Percentiles rank a stretch among this genome's conserved stretches.
These are phyloP conservation scores for Epizoanthus illoricatus DNA, from an alignment of 92 coral and sea anemone species.

Conservation along the genomic window DNA sequence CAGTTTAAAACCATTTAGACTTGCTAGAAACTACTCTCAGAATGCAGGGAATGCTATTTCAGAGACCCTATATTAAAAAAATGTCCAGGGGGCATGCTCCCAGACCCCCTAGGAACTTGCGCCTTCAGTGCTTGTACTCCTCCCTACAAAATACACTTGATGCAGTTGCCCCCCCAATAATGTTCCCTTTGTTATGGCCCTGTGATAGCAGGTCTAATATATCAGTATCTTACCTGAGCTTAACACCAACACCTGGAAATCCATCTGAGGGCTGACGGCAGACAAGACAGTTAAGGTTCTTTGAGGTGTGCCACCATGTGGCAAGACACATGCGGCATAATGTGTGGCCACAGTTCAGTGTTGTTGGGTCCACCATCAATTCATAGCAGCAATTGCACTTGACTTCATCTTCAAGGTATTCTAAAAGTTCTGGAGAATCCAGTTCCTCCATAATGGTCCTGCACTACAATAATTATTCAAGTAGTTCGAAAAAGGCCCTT, in stretches of 20 bases:
- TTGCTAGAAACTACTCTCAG: too few species aligned
- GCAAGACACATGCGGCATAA: constrained; percentile 93
- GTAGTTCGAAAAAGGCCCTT: neutral
- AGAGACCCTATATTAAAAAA: too few species aligned
- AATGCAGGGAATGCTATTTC: too few species aligned
- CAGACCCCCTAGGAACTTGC: too few species aligned
- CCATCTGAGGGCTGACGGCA: constrained; percentile 85
- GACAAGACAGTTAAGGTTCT: constrained; percentile 81
- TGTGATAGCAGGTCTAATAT: neutral
- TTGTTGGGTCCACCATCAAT: constrained; percentile 94
- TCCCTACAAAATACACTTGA: too few species aligned
- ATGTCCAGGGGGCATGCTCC: too few species aligned
- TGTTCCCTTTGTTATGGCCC: too few species aligned
- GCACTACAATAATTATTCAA: neutral
- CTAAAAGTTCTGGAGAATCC: neutral
- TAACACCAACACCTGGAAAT: constrained; percentile 77
- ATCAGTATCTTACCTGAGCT: constrained; percentile 58
- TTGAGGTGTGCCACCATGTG: constrained; percentile 82
- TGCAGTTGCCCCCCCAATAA: too few species aligned
- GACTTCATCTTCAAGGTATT: constrained; percentile 60
- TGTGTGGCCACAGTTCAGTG: constrained; percentile 96
- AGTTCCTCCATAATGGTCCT: constrained; percentile 2
- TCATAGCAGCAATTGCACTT: constrained; percentile 95
- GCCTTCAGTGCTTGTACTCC: too few species aligned
- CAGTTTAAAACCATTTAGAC: too few species aligned